These are phyloP conservation scores for Gambusia affinis DNA, from an alignment of 2,113 vertebrate genomes.

Conservation along the genomic window DNA sequence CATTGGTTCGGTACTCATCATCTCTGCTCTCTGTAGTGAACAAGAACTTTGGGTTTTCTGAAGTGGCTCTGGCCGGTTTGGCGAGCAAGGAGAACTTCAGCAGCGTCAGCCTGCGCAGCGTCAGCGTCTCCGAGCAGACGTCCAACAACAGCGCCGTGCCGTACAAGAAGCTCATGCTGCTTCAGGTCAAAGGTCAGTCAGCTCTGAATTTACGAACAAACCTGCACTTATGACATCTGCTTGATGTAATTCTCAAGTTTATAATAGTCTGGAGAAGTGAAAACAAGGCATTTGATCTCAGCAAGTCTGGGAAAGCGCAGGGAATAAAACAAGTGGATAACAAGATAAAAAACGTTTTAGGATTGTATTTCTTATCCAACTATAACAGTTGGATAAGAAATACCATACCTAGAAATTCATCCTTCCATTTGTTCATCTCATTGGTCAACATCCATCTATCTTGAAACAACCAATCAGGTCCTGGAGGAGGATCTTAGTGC, in stretches of 20 bases:
- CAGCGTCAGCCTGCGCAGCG: constrained; percentile 88
- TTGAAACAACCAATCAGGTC: too few relatives aligned
- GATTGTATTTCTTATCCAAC: too few relatives aligned
- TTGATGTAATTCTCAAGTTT: background rate
- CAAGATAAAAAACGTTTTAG: too few relatives aligned
- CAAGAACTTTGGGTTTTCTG: constrained; percentile 89
- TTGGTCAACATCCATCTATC: too few relatives aligned
- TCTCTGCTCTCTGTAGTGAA: constrained; percentile 74
- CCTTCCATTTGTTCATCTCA: too few relatives aligned
- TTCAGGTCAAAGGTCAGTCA: constrained; percentile 94
- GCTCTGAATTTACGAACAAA: background rate
- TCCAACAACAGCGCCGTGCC: constrained; percentile 96
- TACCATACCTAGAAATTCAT: too few relatives aligned
- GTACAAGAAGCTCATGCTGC: constrained; percentile 93
- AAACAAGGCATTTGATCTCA: too few relatives aligned
- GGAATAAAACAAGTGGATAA: too few relatives aligned
- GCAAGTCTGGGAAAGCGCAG: too few relatives aligned
- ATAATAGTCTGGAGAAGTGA: background rate
- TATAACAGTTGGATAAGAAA: too few relatives aligned
- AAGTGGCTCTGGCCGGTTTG: constrained; percentile 92
- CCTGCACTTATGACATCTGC: background rate
- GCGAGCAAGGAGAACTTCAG: constrained; percentile 97
- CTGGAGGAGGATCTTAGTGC: too few relatives aligned
- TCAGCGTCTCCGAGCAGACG: constrained; percentile 89
- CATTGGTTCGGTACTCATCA: too few relatives aligned